A percentile compares a stretch with the other conserved stretches of the same genome.
phyloP scores from a whole-genome alignment of 2,797 vertebrate species.

The Alectoris magna region DNA sequence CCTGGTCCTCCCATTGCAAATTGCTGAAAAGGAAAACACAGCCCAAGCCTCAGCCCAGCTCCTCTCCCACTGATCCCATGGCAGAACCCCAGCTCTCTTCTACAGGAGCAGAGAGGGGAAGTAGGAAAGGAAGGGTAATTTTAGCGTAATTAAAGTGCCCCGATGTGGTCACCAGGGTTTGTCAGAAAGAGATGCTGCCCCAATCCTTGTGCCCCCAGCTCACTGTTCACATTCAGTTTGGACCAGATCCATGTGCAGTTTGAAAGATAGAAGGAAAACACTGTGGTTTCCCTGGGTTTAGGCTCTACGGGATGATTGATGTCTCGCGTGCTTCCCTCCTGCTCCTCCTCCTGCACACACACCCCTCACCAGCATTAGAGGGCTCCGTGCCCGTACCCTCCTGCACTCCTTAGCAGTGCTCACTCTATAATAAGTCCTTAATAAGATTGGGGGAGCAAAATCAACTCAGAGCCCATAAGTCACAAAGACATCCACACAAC shows the following conservation, averaged over 20 bases:
- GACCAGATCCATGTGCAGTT: neutral
- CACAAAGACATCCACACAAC: slow-evolving; percentile 64
- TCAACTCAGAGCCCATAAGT: slow-evolving; percentile 71
- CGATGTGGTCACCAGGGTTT: neutral
- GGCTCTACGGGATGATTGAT: slow-evolving; percentile 68
- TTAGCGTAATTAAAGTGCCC: neutral
- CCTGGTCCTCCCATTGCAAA: neutral
- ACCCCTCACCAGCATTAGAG: slow-evolving; percentile 63
- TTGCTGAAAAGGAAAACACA: slow-evolving; percentile 33
- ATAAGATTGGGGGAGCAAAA: slow-evolving; percentile 74
- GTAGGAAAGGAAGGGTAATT: neutral
- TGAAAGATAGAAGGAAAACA: neutral
- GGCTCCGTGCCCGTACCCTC: slow-evolving; percentile 48
- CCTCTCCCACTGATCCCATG: neutral
- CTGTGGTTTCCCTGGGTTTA: neutral
- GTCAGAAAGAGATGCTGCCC: neutral
- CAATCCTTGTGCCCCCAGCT: accelerated
- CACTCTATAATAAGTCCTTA: slow-evolving; percentile 73
- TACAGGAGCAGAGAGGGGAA: neutral
- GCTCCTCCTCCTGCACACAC: neutral
- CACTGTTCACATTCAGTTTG: accelerated
- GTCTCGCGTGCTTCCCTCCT: neutral
- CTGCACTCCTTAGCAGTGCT: slow-evolving; percentile 43
- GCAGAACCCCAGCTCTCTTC: slow-evolving; percentile 31
- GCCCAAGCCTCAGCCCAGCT: neutral